Evolutionary conservation across 2,888 invertebrate genomes (phyloP).

Genomic region (Callimorpha dominula): DNA sequence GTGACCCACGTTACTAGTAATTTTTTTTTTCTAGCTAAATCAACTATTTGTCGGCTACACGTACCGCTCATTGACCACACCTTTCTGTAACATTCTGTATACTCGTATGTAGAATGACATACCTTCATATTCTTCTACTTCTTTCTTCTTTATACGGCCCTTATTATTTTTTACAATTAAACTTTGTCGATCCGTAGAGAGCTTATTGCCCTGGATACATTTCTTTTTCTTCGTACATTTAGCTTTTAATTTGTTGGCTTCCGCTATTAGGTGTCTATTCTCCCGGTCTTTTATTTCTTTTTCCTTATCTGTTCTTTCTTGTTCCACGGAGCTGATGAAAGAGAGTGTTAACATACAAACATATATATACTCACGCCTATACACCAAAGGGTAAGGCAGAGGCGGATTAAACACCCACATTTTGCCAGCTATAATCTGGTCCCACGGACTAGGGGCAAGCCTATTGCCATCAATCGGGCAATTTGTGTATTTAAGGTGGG

Average conservation of each 20-base stretch:
- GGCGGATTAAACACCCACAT: no score
- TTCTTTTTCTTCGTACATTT: conserved; percentile 20
- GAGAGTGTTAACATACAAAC: not conserved
- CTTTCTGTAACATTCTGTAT: not conserved
- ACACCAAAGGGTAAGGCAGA: no score
- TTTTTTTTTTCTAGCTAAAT: no score
- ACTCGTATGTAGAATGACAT: not conserved
- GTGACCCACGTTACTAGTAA: no score
- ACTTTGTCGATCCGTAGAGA: conserved; percentile 39
- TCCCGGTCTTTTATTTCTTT: conserved; percentile 26
- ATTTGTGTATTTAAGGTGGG: no score
- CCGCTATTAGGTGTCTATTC: conserved; percentile 20
- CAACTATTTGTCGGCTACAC: no score
- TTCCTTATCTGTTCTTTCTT: conserved; percentile 23
- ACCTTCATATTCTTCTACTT: conserved; percentile 13
- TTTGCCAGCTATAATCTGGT: no score
- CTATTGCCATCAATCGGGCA: no score
- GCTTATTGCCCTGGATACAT: conserved; percentile 21
- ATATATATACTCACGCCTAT: not conserved
- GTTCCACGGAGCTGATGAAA: conserved; percentile 26
- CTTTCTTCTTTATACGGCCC: conserved; percentile 18
- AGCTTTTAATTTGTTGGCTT: conserved; percentile 34
- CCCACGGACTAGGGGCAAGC: no score
- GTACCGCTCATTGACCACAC: no score
- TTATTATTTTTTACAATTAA: conserved; percentile 28